Evolutionary conservation across 1,140 invertebrate genomes (phyloP).

Genomic region (Zaprionus africanus): DNA sequence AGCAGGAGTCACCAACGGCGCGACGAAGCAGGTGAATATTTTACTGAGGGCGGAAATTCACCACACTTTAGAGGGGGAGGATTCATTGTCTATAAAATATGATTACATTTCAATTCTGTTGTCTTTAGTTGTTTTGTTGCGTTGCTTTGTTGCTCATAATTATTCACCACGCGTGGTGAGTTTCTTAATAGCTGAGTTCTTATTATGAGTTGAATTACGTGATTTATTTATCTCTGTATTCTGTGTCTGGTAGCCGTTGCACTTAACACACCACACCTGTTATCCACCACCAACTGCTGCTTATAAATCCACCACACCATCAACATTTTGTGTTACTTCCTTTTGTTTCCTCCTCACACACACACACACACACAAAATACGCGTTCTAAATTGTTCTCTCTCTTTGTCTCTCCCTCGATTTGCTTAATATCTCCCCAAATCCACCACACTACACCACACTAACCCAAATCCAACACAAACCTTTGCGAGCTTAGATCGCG

Average conservation of each 20-base stretch:
- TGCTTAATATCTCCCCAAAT: conserved; percentile 66
- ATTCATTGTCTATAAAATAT: background rate
- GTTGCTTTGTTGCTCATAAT: conserved; percentile 23
- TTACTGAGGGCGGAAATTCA: background rate
- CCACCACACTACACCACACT: conserved; percentile 27
- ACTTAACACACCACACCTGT: conserved; percentile 1
- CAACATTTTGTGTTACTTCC: background rate
- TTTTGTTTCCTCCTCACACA: conserved; percentile 7
- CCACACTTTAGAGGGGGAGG: background rate
- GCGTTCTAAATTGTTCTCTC: conserved; percentile 44
- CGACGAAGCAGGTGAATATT: conserved; percentile 84
- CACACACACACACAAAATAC: conserved; percentile 22
- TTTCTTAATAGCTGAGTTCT: conserved; percentile 1
- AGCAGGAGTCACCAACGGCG: conserved; percentile 83
- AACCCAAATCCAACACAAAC: conserved; percentile 1
- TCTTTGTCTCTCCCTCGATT: conserved; percentile 62
- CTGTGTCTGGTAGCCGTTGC: conserved; percentile 1
- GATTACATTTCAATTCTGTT: conserved; percentile 9
- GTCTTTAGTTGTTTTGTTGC: conserved; percentile 35
- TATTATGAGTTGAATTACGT: conserved; percentile 14
- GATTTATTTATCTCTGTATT: conserved; percentile 4
- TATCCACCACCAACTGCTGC: background rate
- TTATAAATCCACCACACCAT: conserved; percentile 6
- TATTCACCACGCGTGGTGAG: conserved; percentile 11
- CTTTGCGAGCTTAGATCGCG: conserved; percentile 66